A percentile compares a stretch with the other conserved stretches of the same genome.
Evolutionary conservation across 2,113 vertebrate species (phyloP).

Genomic region (Amphiprion ocellaris): DNA sequence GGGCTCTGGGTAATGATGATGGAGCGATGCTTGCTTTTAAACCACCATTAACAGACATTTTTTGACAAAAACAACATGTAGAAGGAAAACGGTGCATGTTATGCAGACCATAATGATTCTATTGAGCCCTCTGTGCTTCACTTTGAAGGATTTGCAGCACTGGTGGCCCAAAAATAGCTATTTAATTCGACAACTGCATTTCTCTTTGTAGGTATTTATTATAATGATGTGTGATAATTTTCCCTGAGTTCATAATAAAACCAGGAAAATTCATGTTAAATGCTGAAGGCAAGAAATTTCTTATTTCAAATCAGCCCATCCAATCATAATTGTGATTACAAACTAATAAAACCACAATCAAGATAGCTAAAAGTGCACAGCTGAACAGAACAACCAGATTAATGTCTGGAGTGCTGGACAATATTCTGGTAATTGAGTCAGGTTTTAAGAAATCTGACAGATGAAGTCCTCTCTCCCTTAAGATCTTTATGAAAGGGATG

Average conservation of each 20-base stretch:
- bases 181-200: slow-evolving; percentile 24
- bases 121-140: not conserved
- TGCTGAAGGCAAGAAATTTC: slow-evolving; percentile 27
- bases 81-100: not conserved
- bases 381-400: slow-evolving; percentile 40
- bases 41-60: not conserved
- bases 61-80: not conserved
- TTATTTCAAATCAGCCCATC: slow-evolving; percentile 27
- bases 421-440: slow-evolving; percentile 19
- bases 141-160: slow-evolving; percentile 17
- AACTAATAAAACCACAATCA: slow-evolving; percentile 53
- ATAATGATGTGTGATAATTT: slow-evolving; percentile 20
- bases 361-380: slow-evolving; percentile 36
- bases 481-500: slow-evolving; percentile 44
- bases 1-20: not conserved
- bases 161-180: slow-evolving; percentile 17
- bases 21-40: slow-evolving; percentile 8
- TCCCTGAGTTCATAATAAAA: slow-evolving; percentile 31
- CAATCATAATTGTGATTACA: slow-evolving; percentile 50
- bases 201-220: slow-evolving; percentile 17
- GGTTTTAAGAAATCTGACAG: slow-evolving; percentile 14
- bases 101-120: not conserved
- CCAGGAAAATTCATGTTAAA: slow-evolving; percentile 11
- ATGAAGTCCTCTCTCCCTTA: slow-evolving; percentile 50
- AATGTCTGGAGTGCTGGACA: slow-evolving; percentile 39